These are phyloP conservation scores for Trididemnum miniatum DNA, from an alignment of 23 tunicate genomes.

Conservation along the genomic window DNA sequence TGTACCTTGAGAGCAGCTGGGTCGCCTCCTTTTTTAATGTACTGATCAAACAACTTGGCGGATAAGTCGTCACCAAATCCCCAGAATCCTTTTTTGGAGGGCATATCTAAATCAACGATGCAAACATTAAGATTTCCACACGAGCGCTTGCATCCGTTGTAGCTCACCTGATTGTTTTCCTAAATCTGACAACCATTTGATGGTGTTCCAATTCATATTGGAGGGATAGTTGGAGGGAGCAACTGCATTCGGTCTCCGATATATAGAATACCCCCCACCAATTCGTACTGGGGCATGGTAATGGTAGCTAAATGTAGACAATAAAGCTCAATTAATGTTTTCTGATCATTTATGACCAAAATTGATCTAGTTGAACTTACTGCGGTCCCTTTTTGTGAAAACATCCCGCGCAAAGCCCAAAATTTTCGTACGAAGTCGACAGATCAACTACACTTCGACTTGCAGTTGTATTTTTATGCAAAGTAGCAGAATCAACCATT, in stretches of 20 bases:
- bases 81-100: no score
- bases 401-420: constrained; percentile 81
- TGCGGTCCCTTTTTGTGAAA: constrained; percentile 82
- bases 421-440: constrained; percentile 45
- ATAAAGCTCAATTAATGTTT: not conserved
- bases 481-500: constrained; percentile 9
- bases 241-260: constrained; percentile 26
- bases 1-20: constrained; percentile 51
- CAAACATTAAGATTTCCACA: no score
- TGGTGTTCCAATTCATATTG: constrained; percentile 36
- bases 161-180: constrained; percentile 1
- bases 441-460: not conserved
- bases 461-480: not conserved
- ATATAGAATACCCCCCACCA: constrained; percentile 91
- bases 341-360: not conserved
- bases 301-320: constrained; percentile 53
- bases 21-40: constrained; percentile 60
- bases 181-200: constrained; percentile 41
- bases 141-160: no score
- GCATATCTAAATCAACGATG: no score
- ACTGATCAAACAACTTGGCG: constrained; percentile 37
- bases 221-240: not conserved
- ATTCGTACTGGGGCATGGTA: constrained; percentile 65
- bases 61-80: constrained; percentile 49
- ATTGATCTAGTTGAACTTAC: constrained; percentile 28